Evolutionary conservation across 2,797 vertebrate genomes (phyloP).

Genomic region (Poeciliopsis gracilis): DNA sequence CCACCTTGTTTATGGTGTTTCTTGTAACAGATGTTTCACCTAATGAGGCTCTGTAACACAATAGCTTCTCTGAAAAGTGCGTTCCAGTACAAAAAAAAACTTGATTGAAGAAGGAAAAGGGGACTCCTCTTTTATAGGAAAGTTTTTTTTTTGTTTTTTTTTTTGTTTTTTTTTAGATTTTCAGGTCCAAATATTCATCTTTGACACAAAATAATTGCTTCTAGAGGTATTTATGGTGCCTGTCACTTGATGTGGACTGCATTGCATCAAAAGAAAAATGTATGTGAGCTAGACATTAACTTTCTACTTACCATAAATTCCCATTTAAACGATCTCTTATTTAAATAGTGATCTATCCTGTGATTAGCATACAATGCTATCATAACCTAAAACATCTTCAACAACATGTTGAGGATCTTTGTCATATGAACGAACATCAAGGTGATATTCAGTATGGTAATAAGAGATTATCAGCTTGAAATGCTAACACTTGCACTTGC

Average conservation of each 20-base stretch:
- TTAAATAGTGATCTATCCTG: neutral
- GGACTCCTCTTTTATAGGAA: neutral
- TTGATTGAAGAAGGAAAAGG: constrained; percentile 13
- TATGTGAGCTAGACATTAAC: neutral
- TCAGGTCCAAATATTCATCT: neutral
- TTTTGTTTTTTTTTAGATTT: neutral
- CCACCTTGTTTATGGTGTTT: constrained; percentile 14
- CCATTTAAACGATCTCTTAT: neutral
- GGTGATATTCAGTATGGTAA: neutral
- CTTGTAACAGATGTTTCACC: constrained; percentile 41
- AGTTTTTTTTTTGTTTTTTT: neutral
- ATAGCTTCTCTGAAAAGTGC: neutral
- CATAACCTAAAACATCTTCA: neutral
- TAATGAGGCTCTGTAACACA: constrained; percentile 41
- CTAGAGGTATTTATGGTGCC: neutral
- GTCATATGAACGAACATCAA: neutral
- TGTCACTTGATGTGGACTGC: neutral
- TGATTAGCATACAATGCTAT: neutral
- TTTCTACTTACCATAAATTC: neutral
- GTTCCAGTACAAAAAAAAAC: constrained; percentile 10
- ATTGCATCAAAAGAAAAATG: neutral
- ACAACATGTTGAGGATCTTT: neutral
- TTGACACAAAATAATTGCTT: neutral
- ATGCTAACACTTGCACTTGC: neutral
- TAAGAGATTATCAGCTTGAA: neutral